phyloP scores from a whole-genome alignment of 2,113 vertebrate species.

The Ailurus styani region DNA sequence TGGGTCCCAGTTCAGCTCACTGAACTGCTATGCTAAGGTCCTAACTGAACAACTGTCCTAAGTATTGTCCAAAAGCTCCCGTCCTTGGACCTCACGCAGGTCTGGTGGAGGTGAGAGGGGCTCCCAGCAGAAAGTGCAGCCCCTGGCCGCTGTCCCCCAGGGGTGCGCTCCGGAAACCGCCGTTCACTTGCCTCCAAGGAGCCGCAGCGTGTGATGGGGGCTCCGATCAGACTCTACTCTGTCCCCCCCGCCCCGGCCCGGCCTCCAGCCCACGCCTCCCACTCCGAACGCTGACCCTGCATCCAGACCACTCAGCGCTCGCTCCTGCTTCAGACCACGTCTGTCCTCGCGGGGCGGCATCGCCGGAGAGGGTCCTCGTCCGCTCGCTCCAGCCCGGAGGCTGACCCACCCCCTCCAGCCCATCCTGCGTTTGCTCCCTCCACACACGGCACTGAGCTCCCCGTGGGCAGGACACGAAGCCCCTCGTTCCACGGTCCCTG shows the following conservation, averaged over 20 bases:
- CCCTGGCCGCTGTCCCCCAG: too few species aligned
- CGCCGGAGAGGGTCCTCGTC: background rate
- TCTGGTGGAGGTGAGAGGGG: too few species aligned
- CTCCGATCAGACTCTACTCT: too few species aligned
- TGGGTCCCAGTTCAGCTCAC: background rate
- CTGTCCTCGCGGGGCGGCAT: rapidly evolving
- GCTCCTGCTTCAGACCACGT: too few species aligned
- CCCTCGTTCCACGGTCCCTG: background rate
- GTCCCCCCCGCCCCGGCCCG: too few species aligned
- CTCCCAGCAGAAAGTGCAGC: too few species aligned
- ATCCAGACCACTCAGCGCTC: too few species aligned
- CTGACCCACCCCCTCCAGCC: background rate
- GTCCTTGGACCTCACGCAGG: rapidly evolving
- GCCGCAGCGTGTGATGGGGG: too few species aligned
- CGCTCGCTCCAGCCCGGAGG: rapidly evolving
- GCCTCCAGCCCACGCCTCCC: too few species aligned
- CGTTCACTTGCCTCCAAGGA: too few species aligned
- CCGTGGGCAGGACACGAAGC: background rate
- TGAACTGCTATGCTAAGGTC: rapidly evolving
- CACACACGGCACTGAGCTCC: background rate
- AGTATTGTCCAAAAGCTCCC: background rate
- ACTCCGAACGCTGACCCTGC: too few species aligned
- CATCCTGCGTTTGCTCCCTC: background rate
- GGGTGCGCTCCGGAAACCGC: too few species aligned
- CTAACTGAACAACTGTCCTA: rapidly evolving